Base-by-base conservation (phyloP, 2,797 vertebrate species). In the Chloroceryle inda region DNA sequence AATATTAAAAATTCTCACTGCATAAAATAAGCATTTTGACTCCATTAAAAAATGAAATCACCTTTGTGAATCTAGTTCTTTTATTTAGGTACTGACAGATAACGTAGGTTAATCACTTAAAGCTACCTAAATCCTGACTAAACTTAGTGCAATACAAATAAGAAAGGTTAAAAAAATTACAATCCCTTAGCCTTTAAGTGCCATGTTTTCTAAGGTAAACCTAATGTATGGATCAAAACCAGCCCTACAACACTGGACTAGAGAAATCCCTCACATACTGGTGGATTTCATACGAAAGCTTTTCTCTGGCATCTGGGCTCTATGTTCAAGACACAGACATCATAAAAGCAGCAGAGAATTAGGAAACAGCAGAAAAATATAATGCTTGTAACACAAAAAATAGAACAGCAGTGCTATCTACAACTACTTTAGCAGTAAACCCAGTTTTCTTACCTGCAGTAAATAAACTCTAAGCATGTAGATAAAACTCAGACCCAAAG, bases 401-500 rank as follows among this genome's bases (percentile, higher is more conserved):
- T 0, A 44, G 26, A n/a, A 58, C 27, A 75, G 10, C 9, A 62
- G 31, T 4, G 45, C 9, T 11, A 78, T 2, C 84, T 69, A 10
- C 38, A 88, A 19, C 12, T 14, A 16, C 12, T 49, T 31, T 5
- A 71, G 35, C 26, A 69, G 17, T 21, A 49, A 45, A 23, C 7
- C 1, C 53, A 47, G 18, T 5, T 38, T 17, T 67, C 97, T 91
- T 96, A 99, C 99, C 99, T 99, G 99, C 97, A 99, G 98, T 98
- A 99, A 98, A 98, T 99, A 99, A 96, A 99, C 99, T 98, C 99
- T 99, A 97, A 99, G 98, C 99, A 99, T 99, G 98, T 99, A 99
- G 97, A 99, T 92, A 78, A 98, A 98, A 94, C 99, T 99, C 95
- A 99, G 98, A 92, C 99, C 97, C 98, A 99, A 96, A 61, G 99